Evolutionary conservation across 2,888 invertebrate species (phyloP), one percentile per base, ranked within the genome.

Genomic region (Cheilosia soror): DNA sequence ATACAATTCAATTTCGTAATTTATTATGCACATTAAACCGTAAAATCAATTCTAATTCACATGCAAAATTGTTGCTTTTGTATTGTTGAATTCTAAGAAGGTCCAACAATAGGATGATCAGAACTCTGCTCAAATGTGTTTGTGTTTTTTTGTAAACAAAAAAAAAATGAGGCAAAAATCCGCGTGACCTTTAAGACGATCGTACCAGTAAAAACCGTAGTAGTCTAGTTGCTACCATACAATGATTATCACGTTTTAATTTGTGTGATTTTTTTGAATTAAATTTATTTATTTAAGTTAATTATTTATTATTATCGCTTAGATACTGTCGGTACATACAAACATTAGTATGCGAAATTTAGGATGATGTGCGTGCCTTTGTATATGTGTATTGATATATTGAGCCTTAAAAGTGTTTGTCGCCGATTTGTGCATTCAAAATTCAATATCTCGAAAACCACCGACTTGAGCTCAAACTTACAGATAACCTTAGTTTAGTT

Each of bases 221-320:
- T 63, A 71, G 77, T 78, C 77, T 49, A 78, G 69, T 78, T 78
- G 29, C 63, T 78, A 71, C 55, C 77, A 78, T 55, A 37, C 62
- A 11, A 2, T 25, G 47, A 77, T 77, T 77, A 77, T 29, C 69
- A 78, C 25, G 55, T 55, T 71, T 63, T 71, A 51, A 51, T 27
- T 9, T 40, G 69, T 63, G 29, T 57, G 15, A 62, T n/a, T 47
- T 69, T 15, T 6, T 77, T 71, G 57, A 63, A 71, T 69, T 55
- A 2, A 62, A 49, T 55, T 53, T 37, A 62, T 31, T 9, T 6
- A 29, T 68, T 42, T 42, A 29, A 6, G 42, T 66, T 40, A 33
- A 25, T 25, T 58, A 13, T 66, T 40, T 27, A 25, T 25, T 58
- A 13, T 33, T 47, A 40, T 49, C 47, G 27, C 5, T 5, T 11